A percentile compares a stretch with the other conserved stretches of the same genome.
phyloP scores from a whole-genome alignment of 2,113 vertebrate species.

The Polypterus senegalus region DNA sequence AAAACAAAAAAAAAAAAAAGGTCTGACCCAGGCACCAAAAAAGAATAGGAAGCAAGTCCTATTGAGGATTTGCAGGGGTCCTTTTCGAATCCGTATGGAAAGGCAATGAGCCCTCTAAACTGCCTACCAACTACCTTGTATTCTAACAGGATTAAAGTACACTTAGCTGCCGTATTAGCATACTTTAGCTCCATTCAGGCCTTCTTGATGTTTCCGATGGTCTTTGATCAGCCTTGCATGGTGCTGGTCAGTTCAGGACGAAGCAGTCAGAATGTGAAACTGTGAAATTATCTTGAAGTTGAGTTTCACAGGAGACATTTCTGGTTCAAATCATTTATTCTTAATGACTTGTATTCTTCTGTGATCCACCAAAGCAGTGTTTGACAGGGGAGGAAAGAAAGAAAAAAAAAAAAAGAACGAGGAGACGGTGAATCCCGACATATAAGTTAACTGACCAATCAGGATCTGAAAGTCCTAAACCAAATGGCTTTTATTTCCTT shows the following conservation, averaged over 20 bases:
- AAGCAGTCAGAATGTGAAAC: slow-evolving; percentile 50
- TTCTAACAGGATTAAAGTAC: slow-evolving; percentile 79
- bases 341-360: slow-evolving; percentile 13
- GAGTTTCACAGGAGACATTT: slow-evolving; percentile 48
- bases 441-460: slow-evolving; percentile 7
- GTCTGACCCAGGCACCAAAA: slow-evolving; percentile 30
- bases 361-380: slow-evolving; percentile 14
- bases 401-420: slow-evolving; percentile 36
- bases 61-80: slow-evolving; percentile 59
- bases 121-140: slow-evolving; percentile 61
- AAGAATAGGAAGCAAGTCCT: slow-evolving; percentile 60
- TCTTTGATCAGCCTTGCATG: slow-evolving; percentile 76
- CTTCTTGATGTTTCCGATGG: slow-evolving; percentile 63
- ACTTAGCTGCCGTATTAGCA: slow-evolving; percentile 72
- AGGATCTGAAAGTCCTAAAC: slow-evolving; percentile 6
- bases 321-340: slow-evolving; percentile 43
- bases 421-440: not conserved
- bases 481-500: slow-evolving; percentile 33
- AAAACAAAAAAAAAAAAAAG: slow-evolving; percentile 15
- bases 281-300: slow-evolving; percentile 66
- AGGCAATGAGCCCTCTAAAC: slow-evolving; percentile 48
- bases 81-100: slow-evolving; percentile 40
- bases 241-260: slow-evolving; percentile 58
- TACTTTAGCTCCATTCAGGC: slow-evolving; percentile 65
- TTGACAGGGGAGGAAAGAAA: slow-evolving; percentile 22